Percentiles rank a stretch among this genome's conserved stretches.
Evolutionary conservation across 2,113 vertebrate genomes (phyloP).

Genomic region (Mus pahari): DNA sequence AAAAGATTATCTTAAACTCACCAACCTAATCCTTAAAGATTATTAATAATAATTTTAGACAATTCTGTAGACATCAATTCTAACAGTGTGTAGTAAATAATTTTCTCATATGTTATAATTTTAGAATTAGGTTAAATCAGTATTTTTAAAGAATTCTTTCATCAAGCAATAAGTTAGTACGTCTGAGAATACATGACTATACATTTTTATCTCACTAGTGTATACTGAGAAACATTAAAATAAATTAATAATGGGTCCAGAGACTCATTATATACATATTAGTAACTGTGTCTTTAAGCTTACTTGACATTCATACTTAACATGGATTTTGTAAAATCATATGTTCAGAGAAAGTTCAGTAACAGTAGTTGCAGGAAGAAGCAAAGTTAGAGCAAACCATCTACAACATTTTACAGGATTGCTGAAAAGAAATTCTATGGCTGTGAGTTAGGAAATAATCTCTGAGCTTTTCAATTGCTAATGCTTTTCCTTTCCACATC

Average conservation of each 20-base stretch:
- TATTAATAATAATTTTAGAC: background rate
- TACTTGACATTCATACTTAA: background rate
- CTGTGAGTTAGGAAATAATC: background rate
- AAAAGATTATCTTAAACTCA: background rate
- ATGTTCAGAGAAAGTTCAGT: background rate
- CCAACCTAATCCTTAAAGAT: background rate
- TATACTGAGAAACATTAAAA: background rate
- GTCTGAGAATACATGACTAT: background rate
- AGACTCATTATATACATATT: background rate
- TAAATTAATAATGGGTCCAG: background rate
- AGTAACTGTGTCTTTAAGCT: background rate
- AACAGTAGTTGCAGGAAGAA: background rate
- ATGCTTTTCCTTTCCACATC: background rate
- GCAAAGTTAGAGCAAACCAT: background rate
- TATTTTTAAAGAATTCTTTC: background rate
- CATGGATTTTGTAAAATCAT: background rate
- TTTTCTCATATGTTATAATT: background rate
- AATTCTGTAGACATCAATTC: background rate
- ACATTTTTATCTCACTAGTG: background rate
- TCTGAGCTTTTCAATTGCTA: background rate
- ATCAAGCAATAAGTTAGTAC: background rate
- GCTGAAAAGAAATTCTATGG: background rate
- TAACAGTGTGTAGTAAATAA: background rate
- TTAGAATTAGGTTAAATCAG: background rate
- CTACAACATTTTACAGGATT: background rate